A percentile compares a stretch with the other conserved stretches of the same genome.
These are phyloP conservation scores for Apolygus lucorum DNA, from an alignment of 1,140 invertebrate genomes.

Conservation along the genomic window DNA sequence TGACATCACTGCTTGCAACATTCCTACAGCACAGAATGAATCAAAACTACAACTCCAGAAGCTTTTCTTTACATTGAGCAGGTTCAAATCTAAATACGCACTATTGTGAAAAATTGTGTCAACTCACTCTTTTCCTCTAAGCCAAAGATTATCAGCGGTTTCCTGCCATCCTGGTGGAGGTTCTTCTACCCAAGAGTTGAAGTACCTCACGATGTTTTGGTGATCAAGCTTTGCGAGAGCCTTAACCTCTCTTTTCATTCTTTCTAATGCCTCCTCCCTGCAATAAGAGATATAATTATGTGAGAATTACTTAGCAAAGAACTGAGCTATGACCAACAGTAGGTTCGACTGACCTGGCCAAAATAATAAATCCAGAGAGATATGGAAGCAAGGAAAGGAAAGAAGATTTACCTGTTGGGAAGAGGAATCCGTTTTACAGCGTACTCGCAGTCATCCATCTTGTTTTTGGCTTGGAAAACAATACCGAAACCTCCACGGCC, in stretches of 20 bases:
- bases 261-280: constrained; percentile 66
- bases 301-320: constrained; percentile 24
- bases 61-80: no score
- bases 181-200: constrained; percentile 86
- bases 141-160: constrained; percentile 58
- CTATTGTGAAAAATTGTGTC: no score
- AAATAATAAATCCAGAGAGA: no score
- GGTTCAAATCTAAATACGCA: no score
- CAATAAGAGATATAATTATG: no score
- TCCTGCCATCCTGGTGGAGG: constrained; percentile 84
- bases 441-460: constrained; percentile 89
- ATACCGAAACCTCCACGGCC: constrained; percentile 95
- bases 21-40: neutral
- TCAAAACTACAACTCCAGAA: neutral
- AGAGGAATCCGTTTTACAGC: constrained; percentile 90
- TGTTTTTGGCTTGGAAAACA: constrained; percentile 91
- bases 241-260: constrained; percentile 87
- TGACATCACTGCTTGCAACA: neutral
- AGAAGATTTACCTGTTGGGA: constrained; percentile 58
- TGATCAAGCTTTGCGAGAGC: constrained; percentile 91
- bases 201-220: constrained; percentile 88
- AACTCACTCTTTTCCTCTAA: constrained; percentile 37
- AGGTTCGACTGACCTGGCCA: no score
- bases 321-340: no score
- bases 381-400: no score